Base-by-base conservation (phyloP, 2,888 invertebrate genomes). In the Synergus umbraculus region DNA sequence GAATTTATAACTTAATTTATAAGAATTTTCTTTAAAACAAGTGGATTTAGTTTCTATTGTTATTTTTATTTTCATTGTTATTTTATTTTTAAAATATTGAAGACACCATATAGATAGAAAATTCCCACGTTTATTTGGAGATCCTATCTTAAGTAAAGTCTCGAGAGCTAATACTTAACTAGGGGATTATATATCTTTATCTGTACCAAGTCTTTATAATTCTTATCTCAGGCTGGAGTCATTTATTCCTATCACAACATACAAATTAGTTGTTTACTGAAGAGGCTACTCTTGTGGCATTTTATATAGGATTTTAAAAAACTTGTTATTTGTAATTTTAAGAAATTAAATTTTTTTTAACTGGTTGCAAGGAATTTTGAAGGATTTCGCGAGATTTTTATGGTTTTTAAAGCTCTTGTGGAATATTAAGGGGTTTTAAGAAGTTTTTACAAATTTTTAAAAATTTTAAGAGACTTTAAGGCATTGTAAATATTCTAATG, bases 141-240 rank as follows among this genome's bases (percentile, higher is more conserved):
- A 73, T 73, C 46, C 13, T 69, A 69, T 69, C 73, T 73, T 10
- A 41, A 41, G 73, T 73, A 37, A n/a, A 49, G 46, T 80, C 67
- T 79, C 46, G 8, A 73, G 15, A 76, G 79, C 49, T 67, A 84
- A 84, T 81, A 80, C 85, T 82, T 80, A 5, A 64, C 76, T 65
- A 63, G 8, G 12, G 63, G 64, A 43, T 76, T 58, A 29, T 29
- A 29, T 29, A 78, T 63, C 10, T 73, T 54, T 41, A 58, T 73
- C 73, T 73, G 41, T 4, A 1, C 4, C n/a, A 73, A 58, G n/a
- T 54, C 69, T 73, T 37, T 49, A 18, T 41, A 54, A 73, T 41
- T 73, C 7, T 8, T 73, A 69, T 69, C 54, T 58, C 9, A n/a
- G 63, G 0, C 13, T 63, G 12, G 2, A 1, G 1, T 4, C 13